Percentiles rank a stretch among this genome's conserved stretches.
phyloP scores from a whole-genome alignment of 2,797 vertebrate genomes.

The Mus minutoides region DNA sequence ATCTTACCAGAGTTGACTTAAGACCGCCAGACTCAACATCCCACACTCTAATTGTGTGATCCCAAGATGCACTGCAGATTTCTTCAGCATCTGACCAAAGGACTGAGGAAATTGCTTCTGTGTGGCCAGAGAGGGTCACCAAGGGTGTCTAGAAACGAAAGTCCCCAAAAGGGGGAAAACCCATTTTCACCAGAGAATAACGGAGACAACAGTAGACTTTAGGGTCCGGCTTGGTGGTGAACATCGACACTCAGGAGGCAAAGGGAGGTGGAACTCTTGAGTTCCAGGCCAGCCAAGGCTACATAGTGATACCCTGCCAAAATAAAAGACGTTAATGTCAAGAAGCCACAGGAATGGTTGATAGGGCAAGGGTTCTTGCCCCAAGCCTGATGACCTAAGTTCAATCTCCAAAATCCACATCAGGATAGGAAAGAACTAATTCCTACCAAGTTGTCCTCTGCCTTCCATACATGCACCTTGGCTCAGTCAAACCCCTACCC shows the following conservation, averaged over 20 bases:
- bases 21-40: conserved; percentile 92
- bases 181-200: conserved; percentile 65
- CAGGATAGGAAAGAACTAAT: neutral
- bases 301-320: neutral
- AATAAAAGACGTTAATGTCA: conserved; percentile 13
- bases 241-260: neutral
- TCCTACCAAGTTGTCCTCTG: neutral
- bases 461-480: neutral
- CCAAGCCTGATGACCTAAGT: neutral
- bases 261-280: neutral
- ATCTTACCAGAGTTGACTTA: conserved; percentile 95
- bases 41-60: conserved; percentile 97
- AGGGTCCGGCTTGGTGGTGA: neutral
- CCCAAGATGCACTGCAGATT: conserved; percentile 97
- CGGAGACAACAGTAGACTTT: neutral
- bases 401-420: neutral
- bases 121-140: conserved; percentile 96
- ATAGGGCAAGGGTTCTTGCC: neutral
- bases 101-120: conserved; percentile 95
- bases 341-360: neutral
- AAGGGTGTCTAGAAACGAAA: conserved; percentile 92
- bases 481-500: neutral
- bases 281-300: neutral
- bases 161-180: conserved; percentile 10
- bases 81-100: conserved; percentile 96